phyloP scores from a whole-genome alignment of 2,888 invertebrate genomes.

The Phanerotoma sp. region DNA sequence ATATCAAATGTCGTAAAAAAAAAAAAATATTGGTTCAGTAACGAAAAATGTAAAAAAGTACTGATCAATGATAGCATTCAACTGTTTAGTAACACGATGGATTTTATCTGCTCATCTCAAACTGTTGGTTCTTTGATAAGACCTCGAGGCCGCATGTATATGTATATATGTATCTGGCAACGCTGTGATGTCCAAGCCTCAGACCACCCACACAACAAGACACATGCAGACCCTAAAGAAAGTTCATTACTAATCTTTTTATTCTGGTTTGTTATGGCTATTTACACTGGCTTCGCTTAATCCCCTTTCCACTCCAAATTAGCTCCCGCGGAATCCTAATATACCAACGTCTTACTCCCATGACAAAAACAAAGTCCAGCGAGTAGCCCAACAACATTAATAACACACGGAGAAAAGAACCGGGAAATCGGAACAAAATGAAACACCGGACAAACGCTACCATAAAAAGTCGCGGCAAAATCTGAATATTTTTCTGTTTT shows the following conservation, averaged over 20 bases:
- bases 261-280: neutral
- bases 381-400: too few species aligned
- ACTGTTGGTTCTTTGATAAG: slow-evolving; percentile 3
- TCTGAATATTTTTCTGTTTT: too few species aligned
- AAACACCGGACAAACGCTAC: too few species aligned
- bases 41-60: too few species aligned
- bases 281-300: neutral
- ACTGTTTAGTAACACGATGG: slow-evolving; percentile 18
- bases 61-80: slow-evolving; percentile 16
- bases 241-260: slow-evolving; percentile 18
- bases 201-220: slow-evolving; percentile 20
- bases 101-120: slow-evolving; percentile 17
- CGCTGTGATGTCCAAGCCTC: slow-evolving; percentile 12
- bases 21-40: neutral
- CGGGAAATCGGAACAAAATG: too few species aligned
- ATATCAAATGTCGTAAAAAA: neutral
- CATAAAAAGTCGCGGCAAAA: too few species aligned
- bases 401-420: neutral
- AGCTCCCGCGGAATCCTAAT: too few species aligned
- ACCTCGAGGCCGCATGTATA: neutral
- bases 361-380: too few species aligned
- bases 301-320: neutral
- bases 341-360: too few species aligned
- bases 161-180: slow-evolving; percentile 14
- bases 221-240: slow-evolving; percentile 14